Conservation (phyloP, 2,797 vertebrate genomes). For the Strix occidentalis region DNA sequence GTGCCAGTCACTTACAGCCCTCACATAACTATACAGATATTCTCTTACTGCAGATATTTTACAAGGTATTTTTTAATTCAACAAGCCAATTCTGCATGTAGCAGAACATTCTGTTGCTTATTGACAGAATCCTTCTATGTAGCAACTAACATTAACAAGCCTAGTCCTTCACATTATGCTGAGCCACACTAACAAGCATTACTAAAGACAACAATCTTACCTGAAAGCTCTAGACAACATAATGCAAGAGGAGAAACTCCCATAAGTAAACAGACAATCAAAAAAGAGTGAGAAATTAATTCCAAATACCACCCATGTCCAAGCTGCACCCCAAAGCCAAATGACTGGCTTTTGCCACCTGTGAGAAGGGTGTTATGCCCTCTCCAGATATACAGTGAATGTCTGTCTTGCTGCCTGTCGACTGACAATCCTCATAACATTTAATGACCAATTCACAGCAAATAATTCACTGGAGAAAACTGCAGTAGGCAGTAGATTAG, state of each 20-base stretch:
- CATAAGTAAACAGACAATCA: background rate
- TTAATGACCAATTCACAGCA: background rate
- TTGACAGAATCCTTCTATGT: background rate
- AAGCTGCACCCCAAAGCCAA: background rate
- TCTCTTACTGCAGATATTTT: background rate
- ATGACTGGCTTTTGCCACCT: background rate
- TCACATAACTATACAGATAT: background rate
- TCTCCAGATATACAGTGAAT: background rate
- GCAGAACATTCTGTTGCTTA: background rate
- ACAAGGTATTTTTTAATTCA: background rate
- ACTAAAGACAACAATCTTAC: background rate
- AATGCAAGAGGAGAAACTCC: background rate
- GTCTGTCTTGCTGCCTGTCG: background rate
- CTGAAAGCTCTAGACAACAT: background rate
- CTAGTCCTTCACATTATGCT: background rate
- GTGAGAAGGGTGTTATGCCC: background rate
- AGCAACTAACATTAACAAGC: background rate
- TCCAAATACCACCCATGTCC: background rate
- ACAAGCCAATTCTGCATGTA: background rate
- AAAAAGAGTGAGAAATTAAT: background rate
- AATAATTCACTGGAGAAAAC: background rate
- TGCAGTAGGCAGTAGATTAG: background rate
- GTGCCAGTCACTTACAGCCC: background rate
- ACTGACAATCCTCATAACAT: background rate
- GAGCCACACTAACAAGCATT: background rate